These are phyloP conservation scores for Cantharis flavilabris DNA, from an alignment of 2,888 invertebrate species.

Conservation along the genomic window DNA sequence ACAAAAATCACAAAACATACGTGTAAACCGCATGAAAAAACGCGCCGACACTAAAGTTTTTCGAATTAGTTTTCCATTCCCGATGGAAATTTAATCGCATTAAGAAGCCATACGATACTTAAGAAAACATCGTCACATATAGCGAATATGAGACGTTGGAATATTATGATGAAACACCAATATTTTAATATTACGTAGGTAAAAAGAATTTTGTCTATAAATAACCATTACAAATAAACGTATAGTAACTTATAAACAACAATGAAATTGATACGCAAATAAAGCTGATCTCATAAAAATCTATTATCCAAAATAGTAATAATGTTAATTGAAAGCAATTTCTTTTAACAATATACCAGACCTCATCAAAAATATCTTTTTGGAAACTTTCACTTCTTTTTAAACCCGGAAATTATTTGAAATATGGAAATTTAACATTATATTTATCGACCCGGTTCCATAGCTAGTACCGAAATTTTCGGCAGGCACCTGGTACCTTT, in stretches of 20 bases:
- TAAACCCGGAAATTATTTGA: background rate
- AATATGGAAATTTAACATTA: too few species aligned
- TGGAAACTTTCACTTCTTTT: background rate
- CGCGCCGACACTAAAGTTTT: constrained; percentile 18
- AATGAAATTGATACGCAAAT: background rate
- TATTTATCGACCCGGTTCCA: background rate
- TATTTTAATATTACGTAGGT: constrained; percentile 20
- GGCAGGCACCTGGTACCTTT: background rate
- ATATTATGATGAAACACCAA: constrained; percentile 8
- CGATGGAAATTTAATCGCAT: constrained; percentile 33
- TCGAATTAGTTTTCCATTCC: constrained; percentile 11
- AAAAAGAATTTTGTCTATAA: constrained; percentile 22
- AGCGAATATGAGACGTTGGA: constrained; percentile 10
- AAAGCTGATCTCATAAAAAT: background rate
- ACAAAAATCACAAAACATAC: constrained; percentile 2
- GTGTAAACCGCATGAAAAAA: constrained; percentile 13
- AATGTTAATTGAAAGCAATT: background rate
- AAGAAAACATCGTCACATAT: constrained; percentile 25
- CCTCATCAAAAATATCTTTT: background rate
- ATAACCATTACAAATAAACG: constrained; percentile 19
- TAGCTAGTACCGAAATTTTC: background rate
- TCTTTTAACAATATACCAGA: background rate
- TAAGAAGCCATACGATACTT: constrained; percentile 36
- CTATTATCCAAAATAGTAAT: background rate
- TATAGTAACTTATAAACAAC: background rate